phyloP scores from a whole-genome alignment of 2,113 vertebrate species.

The Barbus barbus region DNA sequence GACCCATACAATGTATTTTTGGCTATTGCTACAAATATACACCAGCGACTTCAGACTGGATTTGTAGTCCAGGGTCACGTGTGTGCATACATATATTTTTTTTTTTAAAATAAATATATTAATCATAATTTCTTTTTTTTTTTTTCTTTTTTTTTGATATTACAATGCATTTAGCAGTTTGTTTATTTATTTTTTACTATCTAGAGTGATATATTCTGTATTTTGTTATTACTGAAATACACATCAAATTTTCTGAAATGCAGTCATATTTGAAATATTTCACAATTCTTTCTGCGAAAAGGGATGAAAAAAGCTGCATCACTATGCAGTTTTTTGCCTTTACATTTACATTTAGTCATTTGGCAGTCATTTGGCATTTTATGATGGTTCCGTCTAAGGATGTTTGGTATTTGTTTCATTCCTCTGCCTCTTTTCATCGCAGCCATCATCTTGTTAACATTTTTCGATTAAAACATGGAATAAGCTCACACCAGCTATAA shows the following conservation, averaged over 20 bases:
- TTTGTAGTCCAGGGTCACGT: too few species aligned
- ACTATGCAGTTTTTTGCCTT: neutral
- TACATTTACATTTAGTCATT: too few species aligned
- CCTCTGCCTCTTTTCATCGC: conserved; percentile 33
- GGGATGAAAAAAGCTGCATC: neutral
- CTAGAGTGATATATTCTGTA: neutral
- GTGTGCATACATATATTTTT: too few species aligned
- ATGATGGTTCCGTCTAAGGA: neutral
- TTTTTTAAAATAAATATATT: too few species aligned
- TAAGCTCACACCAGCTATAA: conserved; percentile 58
- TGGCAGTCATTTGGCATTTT: too few species aligned
- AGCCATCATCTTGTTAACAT: conserved; percentile 31
- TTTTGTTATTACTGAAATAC: neutral
- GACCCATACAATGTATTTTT: too few species aligned
- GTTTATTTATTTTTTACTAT: neutral
- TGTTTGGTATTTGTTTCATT: conserved; percentile 57
- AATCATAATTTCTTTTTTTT: too few species aligned
- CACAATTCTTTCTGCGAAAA: neutral
- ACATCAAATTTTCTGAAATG: too few species aligned
- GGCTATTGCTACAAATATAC: too few species aligned
- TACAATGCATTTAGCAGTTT: neutral
- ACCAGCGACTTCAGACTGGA: too few species aligned
- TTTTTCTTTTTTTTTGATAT: neutral
- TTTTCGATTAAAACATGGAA: conserved; percentile 47
- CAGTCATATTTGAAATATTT: conserved; percentile 19